Base-by-base conservation (phyloP, 2,888 invertebrate species). In the Lysandra bellargus region DNA sequence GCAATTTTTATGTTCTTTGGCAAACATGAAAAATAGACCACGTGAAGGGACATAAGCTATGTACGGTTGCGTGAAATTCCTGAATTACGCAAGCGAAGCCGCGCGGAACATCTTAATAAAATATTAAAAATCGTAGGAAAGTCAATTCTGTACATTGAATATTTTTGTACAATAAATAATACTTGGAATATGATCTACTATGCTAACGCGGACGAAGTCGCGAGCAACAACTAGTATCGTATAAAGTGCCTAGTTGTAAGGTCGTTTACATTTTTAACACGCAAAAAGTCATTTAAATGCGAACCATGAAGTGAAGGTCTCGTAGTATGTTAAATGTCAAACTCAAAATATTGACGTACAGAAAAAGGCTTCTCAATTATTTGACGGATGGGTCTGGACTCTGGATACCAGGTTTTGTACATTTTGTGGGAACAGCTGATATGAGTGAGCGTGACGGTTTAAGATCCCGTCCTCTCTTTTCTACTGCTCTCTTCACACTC, bases 241-340 rank as follows among this genome's bases (percentile, higher is more conserved):
- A 61, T 23, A 23, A 61, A 61, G 61, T 23, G 23, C 61, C 61
- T 23, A 61, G 61, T 61, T 61, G 61, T 61, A 61, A 61, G 9
- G 61, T 61, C 61, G 64, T 64, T 64, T 64, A 77, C n/a, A 77
- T 77, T 78, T 78, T 44, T 17, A n/a, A 64, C 23, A 23, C 1
- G 9, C 4, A 64, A 44, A 78, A 60, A 78, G 44, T n/a, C 6
- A 64, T 49, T 61, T n/a, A 14, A 40, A 40, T 49, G 44, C 30
- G 23, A 30, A 60, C 44, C 78, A 44, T 14, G 14, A 23, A 69
- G 33, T 78, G 75, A 49, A 75, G 75, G 75, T 49, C 75, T 75
- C 9, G 75, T 75, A 75, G 33, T 49, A 53, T 49, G 30, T 44
- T 14, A 75, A 75, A 75, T 75, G 49, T 75, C 75, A 75, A 75